These are phyloP conservation scores for Ornithoptera alexandrae DNA, from an alignment of 2,888 invertebrate species.

Conservation along the genomic window DNA sequence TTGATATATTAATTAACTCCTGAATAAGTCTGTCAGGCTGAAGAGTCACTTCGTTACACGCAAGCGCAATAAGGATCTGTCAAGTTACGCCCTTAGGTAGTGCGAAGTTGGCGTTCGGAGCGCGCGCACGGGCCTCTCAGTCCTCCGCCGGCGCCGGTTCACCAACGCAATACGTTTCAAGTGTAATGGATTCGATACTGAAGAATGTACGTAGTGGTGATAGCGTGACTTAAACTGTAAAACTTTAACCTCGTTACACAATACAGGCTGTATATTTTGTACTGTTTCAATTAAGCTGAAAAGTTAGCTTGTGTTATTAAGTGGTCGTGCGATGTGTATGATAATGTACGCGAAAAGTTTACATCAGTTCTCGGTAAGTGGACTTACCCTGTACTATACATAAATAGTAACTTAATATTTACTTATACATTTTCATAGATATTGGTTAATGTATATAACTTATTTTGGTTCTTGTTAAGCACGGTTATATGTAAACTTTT, in stretches of 20 bases:
- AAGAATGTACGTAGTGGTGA: conserved; percentile 47
- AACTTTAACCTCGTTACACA: conserved; percentile 28
- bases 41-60: conserved; percentile 73
- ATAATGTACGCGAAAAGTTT: conserved; percentile 61
- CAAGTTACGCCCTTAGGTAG: conserved; percentile 71
- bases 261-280: conserved; percentile 37
- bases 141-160: conserved; percentile 44
- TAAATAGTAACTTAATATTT: neutral
- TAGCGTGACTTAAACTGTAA: conserved; percentile 48
- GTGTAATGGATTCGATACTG: conserved; percentile 49
- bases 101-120: conserved; percentile 56
- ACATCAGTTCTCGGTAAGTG: conserved; percentile 61
- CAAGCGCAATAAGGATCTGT: conserved; percentile 63
- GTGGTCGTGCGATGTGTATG: conserved; percentile 62
- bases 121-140: conserved; percentile 48
- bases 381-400: neutral
- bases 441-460: no score
- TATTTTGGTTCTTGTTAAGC: no score
- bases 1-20: conserved; percentile 79
- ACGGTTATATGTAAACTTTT: neutral
- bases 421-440: neutral
- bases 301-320: conserved; percentile 39
- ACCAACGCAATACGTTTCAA: conserved; percentile 50
- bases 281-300: conserved; percentile 39
- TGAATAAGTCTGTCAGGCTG: conserved; percentile 73